Evolutionary conservation across 1,140 invertebrate species (phyloP), one percentile per base, ranked within the genome.

Genomic region (Pogonomyrmex californicus): DNA sequence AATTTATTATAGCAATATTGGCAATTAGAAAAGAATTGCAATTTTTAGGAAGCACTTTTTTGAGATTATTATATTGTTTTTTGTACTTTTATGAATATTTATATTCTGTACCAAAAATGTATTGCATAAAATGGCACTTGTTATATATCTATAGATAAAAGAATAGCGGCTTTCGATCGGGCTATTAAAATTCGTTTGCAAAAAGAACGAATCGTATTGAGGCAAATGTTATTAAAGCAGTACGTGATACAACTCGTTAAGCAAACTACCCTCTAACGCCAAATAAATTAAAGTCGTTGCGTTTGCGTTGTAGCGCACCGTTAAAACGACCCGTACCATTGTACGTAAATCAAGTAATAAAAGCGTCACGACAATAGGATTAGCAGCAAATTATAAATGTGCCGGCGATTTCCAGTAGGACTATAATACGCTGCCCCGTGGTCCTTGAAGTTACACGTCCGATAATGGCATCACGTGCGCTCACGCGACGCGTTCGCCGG

Each of bases 341-440:
- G 54, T 81, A 54, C 41, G 66, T 75, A 83, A 83, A 83, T 83
- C 66, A 73, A 83, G 54, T 38, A 62, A 83, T 83, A 83, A 83
- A 83, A 83, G 36, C 41, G 79, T 73, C 68, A 62, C 79, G 68
- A 82, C 66, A 82, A 82, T 82, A 58, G 66, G 66, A 83, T 73
- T 83, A 73, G 54, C 41, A 33, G 12, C 54, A 83, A 83, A 83
- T 83, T 83, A 83, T 83, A 75, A 83, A 83, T 83, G 62, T 62
- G 23, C 17, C 54, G 41, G 17, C 44, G 33, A 83, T n/a, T 83
- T 83, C n/a, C 14, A 75, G 30, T 36, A 51, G 14, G 6, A 60
- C 41, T n/a, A 14, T n/a, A 68, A 58, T 23, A 23, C 66, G 51
- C 7, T 17, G 7, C 17, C 23, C 23, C 58, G 7, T 44, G 4